A percentile compares a stretch with the other conserved stretches of the same genome.
Conservation (phyloP, 2,797 vertebrate species). For the Tenualosa ilisha region DNA sequence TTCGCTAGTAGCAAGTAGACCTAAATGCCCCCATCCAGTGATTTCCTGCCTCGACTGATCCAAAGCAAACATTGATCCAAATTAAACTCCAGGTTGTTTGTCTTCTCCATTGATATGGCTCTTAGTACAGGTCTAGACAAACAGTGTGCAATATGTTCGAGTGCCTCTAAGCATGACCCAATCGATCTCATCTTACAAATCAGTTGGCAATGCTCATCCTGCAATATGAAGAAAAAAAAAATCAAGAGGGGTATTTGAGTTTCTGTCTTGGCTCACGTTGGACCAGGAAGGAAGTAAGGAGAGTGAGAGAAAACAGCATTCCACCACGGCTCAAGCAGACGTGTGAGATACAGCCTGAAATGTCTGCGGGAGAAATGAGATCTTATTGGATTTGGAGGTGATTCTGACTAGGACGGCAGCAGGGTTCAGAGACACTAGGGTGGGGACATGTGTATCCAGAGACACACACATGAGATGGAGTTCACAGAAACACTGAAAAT, state of each 20-base stretch:
- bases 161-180: conserved; percentile 43
- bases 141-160: conserved; percentile 45
- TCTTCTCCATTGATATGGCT: conserved; percentile 49
- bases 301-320: background rate
- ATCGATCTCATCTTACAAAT: conserved; percentile 48
- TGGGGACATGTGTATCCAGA: background rate
- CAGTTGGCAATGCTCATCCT: conserved; percentile 43
- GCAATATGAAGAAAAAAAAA: background rate
- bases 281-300: conserved; percentile 11
- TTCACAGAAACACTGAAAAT: background rate
- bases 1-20: conserved; percentile 38
- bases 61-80: conserved; percentile 50
- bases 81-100: conserved; percentile 51
- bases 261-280: conserved; percentile 19
- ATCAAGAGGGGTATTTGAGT: conserved; percentile 48
- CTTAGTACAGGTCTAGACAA: conserved; percentile 45
- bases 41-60: conserved; percentile 42
- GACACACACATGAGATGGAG: background rate
- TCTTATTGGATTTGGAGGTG: background rate
- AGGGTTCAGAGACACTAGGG: background rate
- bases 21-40: conserved; percentile 47
- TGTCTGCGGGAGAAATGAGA: background rate
- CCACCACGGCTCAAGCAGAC: background rate
- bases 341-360: conserved; percentile 7
- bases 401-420: background rate